Evolutionary conservation across 2,113 vertebrate genomes (phyloP).

Genomic region (Taurulus bubalis): DNA sequence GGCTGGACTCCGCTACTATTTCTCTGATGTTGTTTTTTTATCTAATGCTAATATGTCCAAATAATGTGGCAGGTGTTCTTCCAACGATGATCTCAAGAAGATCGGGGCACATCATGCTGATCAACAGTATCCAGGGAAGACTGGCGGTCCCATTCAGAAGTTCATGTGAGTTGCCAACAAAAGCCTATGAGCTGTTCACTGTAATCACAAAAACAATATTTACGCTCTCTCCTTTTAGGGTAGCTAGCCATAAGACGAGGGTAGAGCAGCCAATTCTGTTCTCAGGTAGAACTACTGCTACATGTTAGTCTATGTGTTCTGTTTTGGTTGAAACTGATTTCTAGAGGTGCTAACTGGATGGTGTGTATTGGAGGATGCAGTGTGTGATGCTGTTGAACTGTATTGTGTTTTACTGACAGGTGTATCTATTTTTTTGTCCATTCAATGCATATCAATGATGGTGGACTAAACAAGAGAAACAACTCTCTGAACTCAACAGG

Average conservation of each 20-base stretch:
- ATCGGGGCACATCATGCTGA: constrained; percentile 90
- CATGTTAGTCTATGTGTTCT: neutral
- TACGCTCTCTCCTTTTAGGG: neutral
- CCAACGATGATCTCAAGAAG: constrained; percentile 94
- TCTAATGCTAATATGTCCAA: constrained; percentile 11
- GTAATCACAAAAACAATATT: neutral
- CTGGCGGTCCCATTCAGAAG: constrained; percentile 94
- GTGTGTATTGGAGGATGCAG: neutral
- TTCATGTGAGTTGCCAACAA: constrained; percentile 88
- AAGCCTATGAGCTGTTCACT: neutral
- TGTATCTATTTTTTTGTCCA: neutral
- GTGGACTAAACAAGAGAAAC: neutral
- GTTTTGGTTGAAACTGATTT: neutral
- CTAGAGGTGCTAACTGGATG: neutral
- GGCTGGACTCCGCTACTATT: neutral
- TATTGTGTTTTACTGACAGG: neutral
- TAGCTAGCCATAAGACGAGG: neutral
- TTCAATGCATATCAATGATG: neutral
- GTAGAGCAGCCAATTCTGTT: neutral
- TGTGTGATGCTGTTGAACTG: neutral
- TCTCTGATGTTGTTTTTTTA: neutral
- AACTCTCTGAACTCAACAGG: neutral
- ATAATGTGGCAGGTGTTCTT: constrained; percentile 86
- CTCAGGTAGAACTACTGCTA: neutral
- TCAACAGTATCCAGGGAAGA: constrained; percentile 95